Evolutionary conservation across 2,113 vertebrate species (phyloP).

Genomic region (Dromiciops gliroides): DNA sequence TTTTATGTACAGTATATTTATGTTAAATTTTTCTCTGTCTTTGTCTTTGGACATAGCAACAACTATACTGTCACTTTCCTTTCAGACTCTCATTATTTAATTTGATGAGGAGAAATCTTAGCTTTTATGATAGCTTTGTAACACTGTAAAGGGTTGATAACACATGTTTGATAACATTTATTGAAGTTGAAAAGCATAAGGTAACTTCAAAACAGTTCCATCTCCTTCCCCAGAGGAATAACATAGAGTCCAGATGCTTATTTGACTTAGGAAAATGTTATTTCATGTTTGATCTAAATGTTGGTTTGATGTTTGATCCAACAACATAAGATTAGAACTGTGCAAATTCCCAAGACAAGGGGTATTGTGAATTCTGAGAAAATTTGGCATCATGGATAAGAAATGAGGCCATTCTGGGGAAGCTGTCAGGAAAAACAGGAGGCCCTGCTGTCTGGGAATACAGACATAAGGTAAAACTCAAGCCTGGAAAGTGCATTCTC

Average conservation of each 20-base stretch:
- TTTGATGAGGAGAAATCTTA: slow-evolving; percentile 40
- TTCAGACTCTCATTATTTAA: slow-evolving; percentile 26
- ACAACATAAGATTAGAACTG: slow-evolving; percentile 61
- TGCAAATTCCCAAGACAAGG: slow-evolving; percentile 39
- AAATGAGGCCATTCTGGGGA: slow-evolving; percentile 3
- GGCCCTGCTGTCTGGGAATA: not conserved
- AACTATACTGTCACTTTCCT: not conserved
- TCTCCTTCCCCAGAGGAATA: slow-evolving; percentile 52
- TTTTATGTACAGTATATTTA: not conserved
- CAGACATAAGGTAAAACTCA: slow-evolving; percentile 1
- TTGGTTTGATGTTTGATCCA: slow-evolving; percentile 58
- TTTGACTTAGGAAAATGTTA: slow-evolving; percentile 45
- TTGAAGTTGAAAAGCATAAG: slow-evolving; percentile 65
- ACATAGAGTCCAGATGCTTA: slow-evolving; percentile 31
- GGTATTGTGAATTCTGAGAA: slow-evolving; percentile 30
- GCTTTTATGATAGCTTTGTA: slow-evolving; percentile 31
- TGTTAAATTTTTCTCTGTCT: not conserved
- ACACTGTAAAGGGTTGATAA: slow-evolving; percentile 55
- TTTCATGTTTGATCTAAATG: slow-evolving; percentile 61
- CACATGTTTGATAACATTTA: slow-evolving; percentile 41
- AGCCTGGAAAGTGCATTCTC: not conserved
- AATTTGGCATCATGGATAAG: slow-evolving; percentile 12
- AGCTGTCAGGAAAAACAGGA: slow-evolving; percentile 1
- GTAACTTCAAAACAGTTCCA: slow-evolving; percentile 52
- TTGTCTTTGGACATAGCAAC: slow-evolving; percentile 6